Base-by-base conservation (phyloP, 2,888 invertebrate species). In the Saturnia japonica region DNA sequence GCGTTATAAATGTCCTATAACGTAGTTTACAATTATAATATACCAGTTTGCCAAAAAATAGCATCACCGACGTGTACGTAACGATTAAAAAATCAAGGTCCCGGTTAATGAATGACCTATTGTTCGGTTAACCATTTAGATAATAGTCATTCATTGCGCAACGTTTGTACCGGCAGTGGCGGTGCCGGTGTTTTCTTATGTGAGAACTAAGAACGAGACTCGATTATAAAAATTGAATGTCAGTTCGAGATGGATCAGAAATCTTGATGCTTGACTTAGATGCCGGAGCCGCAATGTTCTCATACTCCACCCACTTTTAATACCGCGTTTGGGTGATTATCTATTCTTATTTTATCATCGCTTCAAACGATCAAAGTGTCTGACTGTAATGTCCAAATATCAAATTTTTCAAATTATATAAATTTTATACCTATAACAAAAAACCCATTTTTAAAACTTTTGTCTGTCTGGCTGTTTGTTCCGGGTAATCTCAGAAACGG, bases 121-220 rank as follows among this genome's bases (percentile, higher is more conserved):
- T 75, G 76, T 76, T 73, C 22, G 14, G 54, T 57, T 34, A 12
- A 28, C 19, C 34, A 34, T 34, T 62, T 62, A 70, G 22, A 72
- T 71, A 71, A 74, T 77, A 70, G 74, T 70, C 73, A 79, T 75
- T 76, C 71, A 70, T 68, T 51, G 28, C 74, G 72, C 72, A 73
- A 54, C 66, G 66, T 57, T 67, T 67, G 77, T 77, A 1, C 78
- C 77, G 73, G 73, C 72, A 77, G 22, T 72, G 73, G 73, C 72
- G 76, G 22, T 72, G 74, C 73, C 74, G 72, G 22, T 54, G 78
- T 75, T 75, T 73, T 43, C 68, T 69, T 67, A 34, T 72, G 75
- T 79, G 80, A 73, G 79, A 80, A 80, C 72, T 71, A 54, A 51
- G 72, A 9, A 79, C 76, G 76, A 79, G 76, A 78, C 78, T n/a